These are phyloP conservation scores for Otocyon megalotis DNA, from an alignment of 2,113 vertebrate genomes.

Conservation along the genomic window DNA sequence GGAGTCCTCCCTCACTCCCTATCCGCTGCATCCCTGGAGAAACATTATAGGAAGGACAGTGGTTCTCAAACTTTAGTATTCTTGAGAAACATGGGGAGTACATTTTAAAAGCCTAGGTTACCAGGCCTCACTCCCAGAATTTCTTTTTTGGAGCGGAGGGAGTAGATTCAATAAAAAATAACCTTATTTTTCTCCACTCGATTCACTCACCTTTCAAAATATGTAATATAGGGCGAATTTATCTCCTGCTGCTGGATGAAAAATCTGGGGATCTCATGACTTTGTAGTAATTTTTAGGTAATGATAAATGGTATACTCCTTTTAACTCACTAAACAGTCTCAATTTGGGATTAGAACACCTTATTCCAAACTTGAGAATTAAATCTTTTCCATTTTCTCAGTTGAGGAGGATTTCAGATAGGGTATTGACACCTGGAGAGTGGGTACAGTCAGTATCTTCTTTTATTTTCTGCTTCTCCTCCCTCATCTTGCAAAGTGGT, in stretches of 20 bases:
- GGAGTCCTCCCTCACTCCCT: too few relatives aligned
- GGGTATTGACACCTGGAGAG: neutral
- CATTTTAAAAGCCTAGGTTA: neutral
- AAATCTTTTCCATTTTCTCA: neutral
- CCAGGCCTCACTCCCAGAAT: neutral
- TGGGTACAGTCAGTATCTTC: neutral
- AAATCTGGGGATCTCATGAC: neutral
- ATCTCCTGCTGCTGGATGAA: neutral
- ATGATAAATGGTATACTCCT: neutral
- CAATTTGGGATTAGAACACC: neutral
- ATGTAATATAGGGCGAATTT: neutral
- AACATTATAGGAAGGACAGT: neutral
- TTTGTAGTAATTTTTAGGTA: neutral
- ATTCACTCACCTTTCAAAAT: neutral
- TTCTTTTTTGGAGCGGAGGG: neutral
- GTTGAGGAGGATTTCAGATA: neutral
- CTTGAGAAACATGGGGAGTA: neutral
- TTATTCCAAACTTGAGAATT: neutral
- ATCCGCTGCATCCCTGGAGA: neutral
- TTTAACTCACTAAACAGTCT: neutral
- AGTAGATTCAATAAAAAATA: neutral
- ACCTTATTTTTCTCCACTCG: neutral
- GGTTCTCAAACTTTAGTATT: neutral
- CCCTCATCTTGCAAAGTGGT: neutral
- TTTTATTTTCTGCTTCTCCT: conserved; percentile 12